These are phyloP conservation scores for Anolis sagrei DNA, from an alignment of 2,113 vertebrate species.

Conservation along the genomic window DNA sequence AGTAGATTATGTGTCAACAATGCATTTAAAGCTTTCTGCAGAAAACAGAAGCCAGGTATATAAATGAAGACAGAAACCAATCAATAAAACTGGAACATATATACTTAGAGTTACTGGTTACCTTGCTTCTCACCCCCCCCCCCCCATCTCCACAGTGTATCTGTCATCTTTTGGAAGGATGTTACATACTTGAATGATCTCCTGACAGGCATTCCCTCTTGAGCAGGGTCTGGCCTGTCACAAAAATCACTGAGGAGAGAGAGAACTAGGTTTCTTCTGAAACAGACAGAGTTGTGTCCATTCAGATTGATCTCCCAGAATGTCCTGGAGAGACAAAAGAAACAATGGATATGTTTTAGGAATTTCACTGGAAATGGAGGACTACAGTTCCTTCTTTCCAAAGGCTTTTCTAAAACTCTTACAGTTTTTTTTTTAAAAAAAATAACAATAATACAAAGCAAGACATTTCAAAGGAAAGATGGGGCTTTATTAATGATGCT, in stretches of 20 bases:
- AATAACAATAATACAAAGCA: too few species aligned
- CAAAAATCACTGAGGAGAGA: constrained; percentile 12
- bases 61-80: neutral
- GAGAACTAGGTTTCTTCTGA: constrained; percentile 5
- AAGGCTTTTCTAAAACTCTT: neutral
- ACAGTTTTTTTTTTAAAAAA: too few species aligned
- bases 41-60: neutral
- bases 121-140: neutral
- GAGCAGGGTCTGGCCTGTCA: constrained; percentile 16
- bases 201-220: constrained; percentile 19
- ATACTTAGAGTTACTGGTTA: neutral
- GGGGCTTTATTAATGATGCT: too few species aligned
- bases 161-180: constrained; percentile 16
- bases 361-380: neutral
- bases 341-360: neutral
- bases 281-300: neutral
- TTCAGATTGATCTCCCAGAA: neutral
- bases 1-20: neutral
- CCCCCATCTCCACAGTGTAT: neutral
- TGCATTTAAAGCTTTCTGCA: neutral
- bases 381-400: neutral
- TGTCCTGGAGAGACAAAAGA: neutral
- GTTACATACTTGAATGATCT: constrained; percentile 13
- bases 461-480: too few species aligned
- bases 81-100: neutral